phyloP scores from a whole-genome alignment of 2,888 invertebrate genomes.

The Cyaniris semiargus region DNA sequence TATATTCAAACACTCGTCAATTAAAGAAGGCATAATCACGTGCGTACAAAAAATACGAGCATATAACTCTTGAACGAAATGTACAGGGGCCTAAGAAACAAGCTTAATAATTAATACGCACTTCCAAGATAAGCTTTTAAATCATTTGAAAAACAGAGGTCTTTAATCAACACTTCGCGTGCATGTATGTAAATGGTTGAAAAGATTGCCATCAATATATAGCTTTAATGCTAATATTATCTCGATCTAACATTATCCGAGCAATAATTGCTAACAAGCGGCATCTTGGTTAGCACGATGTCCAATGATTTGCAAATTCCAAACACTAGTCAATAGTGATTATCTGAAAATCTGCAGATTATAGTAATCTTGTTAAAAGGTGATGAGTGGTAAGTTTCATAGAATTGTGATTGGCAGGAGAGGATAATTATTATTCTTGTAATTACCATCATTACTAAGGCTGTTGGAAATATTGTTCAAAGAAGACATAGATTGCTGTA shows the following conservation, averaged over 20 bases:
- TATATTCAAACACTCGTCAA: no score
- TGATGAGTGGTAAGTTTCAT: neutral
- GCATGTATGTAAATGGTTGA: neutral
- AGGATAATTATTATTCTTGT: neutral
- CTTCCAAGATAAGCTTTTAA: neutral
- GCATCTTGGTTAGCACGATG: neutral
- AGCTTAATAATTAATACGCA: no score
- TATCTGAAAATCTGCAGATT: neutral
- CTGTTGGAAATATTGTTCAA: neutral
- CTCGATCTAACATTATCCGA: constrained; percentile 1
- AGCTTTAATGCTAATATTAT: neutral
- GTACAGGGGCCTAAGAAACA: no score
- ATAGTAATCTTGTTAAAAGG: neutral
- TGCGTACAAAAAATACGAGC: no score
- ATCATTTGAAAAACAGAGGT: neutral
- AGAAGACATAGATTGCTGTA: neutral
- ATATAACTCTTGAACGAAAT: no score
- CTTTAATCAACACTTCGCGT: neutral
- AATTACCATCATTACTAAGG: neutral
- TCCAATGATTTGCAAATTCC: constrained; percentile 21
- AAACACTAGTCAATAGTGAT: neutral
- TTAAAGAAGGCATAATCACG: no score
- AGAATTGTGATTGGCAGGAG: neutral
- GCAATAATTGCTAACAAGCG: neutral
- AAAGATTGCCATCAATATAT: neutral